These are phyloP conservation scores for Neosilurus mollespiculum DNA, from an alignment of 2,797 vertebrate genomes.

Conservation along the genomic window DNA sequence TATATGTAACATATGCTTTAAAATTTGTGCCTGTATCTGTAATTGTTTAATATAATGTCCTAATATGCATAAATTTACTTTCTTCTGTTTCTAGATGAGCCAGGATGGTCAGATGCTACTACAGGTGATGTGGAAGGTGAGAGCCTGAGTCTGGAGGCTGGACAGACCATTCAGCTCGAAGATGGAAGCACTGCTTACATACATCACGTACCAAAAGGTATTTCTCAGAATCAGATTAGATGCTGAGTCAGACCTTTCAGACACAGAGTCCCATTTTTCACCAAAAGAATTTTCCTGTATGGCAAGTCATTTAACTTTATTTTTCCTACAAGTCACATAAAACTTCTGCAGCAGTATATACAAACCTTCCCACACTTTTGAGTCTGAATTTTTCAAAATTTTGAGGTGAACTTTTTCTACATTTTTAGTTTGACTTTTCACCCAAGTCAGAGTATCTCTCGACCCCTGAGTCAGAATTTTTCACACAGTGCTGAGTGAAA, in stretches of 20 bases:
- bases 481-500: too few species aligned
- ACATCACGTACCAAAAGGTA: conserved; percentile 89
- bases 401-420: neutral
- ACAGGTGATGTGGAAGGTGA: conserved; percentile 72
- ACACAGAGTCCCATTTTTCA: neutral
- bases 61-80: neutral
- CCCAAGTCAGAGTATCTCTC: neutral
- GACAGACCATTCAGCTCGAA: conserved; percentile 92
- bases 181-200: conserved; percentile 96
- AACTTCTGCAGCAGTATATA: too few species aligned
- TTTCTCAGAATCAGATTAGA: too few species aligned
- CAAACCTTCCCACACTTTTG: neutral
- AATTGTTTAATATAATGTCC: neutral
- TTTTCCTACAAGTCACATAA: too few species aligned
- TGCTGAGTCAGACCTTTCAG: neutral
- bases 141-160: conserved; percentile 90
- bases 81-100: conserved; percentile 29
- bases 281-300: neutral
- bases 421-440: neutral
- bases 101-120: conserved; percentile 14
- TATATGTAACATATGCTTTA: neutral
- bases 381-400: neutral
- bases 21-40: neutral
- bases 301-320: neutral
- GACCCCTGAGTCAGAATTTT: neutral